phyloP scores from a whole-genome alignment of 2,113 vertebrate genomes.

The Halcyon malimbica region DNA sequence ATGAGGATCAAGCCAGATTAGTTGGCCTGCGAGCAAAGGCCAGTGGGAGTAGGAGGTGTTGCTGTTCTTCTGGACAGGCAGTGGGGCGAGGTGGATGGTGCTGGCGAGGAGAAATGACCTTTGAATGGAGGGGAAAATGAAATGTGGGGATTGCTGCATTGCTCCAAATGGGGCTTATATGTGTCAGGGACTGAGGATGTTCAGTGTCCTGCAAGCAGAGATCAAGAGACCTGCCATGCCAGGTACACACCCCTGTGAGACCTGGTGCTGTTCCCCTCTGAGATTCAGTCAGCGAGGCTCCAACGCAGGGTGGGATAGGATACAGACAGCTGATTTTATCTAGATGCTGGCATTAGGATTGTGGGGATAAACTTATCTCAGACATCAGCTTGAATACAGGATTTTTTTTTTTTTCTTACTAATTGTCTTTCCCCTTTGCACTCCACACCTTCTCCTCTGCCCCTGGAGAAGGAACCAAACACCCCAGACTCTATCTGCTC shows the following conservation, averaged over 20 bases:
- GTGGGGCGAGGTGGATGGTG: background rate
- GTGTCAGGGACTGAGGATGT: background rate
- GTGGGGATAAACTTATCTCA: background rate
- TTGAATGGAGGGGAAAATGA: background rate
- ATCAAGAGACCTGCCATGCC: background rate
- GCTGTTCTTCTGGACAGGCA: background rate
- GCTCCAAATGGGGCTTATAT: background rate
- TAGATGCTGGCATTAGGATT: slow-evolving; percentile 11
- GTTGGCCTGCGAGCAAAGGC: background rate
- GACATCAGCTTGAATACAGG: background rate
- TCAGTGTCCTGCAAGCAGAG: background rate
- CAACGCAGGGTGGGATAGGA: background rate
- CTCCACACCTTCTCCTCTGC: background rate
- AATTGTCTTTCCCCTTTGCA: background rate
- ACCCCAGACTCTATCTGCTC: background rate
- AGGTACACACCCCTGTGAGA: background rate
- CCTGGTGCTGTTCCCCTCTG: background rate
- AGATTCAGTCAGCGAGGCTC: background rate
- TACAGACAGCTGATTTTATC: background rate
- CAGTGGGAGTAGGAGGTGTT: background rate
- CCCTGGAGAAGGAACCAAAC: background rate
- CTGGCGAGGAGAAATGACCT: background rate
- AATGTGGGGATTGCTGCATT: background rate
- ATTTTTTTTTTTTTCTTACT: background rate
- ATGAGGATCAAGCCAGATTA: slow-evolving; percentile 9